Percentiles rank a stretch among this genome's conserved stretches.
phyloP scores from a whole-genome alignment of 2,888 invertebrate species.

The Lysandra coridon region DNA sequence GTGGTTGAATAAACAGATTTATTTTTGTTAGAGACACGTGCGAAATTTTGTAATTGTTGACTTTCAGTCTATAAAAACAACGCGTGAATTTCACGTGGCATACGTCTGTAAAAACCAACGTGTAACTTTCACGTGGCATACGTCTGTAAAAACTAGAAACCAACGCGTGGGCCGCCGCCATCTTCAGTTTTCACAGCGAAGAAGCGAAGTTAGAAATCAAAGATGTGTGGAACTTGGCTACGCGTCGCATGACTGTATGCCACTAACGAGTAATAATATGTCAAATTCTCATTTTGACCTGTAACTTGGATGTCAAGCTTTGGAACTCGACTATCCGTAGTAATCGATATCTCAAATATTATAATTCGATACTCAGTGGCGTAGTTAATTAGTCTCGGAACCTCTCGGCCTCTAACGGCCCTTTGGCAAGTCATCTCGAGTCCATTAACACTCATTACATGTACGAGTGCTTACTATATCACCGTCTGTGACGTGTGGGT shows the following conservation, averaged over 20 bases:
- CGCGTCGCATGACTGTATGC: too few species aligned
- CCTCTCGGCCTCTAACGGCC: slow-evolving; percentile 2
- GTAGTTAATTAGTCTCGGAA: slow-evolving; percentile 2
- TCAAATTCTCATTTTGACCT: neutral
- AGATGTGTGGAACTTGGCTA: too few species aligned
- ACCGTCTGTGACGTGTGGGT: slow-evolving; percentile 1
- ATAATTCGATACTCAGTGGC: slow-evolving; percentile 18
- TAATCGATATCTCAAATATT: slow-evolving; percentile 12
- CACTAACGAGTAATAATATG: neutral
- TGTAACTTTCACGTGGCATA: too few species aligned
- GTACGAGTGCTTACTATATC: slow-evolving; percentile 15
- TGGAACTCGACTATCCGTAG: neutral
- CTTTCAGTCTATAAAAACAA: neutral
- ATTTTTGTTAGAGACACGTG: neutral
- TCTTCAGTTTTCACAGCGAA: too few species aligned
- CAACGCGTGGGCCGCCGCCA: too few species aligned
- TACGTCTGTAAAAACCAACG: too few species aligned
- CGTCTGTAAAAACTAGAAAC: too few species aligned
- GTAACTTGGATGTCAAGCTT: neutral
- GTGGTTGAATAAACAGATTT: neutral
- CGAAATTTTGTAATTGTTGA: neutral
- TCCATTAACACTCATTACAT: slow-evolving; percentile 28
- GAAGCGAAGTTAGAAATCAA: too few species aligned
- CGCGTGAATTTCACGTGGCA: too few species aligned
- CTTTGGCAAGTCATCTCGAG: slow-evolving; percentile 24